These are phyloP conservation scores for Ranitomeya imitator DNA, from an alignment of 2,113 vertebrate species.

Conservation along the genomic window DNA sequence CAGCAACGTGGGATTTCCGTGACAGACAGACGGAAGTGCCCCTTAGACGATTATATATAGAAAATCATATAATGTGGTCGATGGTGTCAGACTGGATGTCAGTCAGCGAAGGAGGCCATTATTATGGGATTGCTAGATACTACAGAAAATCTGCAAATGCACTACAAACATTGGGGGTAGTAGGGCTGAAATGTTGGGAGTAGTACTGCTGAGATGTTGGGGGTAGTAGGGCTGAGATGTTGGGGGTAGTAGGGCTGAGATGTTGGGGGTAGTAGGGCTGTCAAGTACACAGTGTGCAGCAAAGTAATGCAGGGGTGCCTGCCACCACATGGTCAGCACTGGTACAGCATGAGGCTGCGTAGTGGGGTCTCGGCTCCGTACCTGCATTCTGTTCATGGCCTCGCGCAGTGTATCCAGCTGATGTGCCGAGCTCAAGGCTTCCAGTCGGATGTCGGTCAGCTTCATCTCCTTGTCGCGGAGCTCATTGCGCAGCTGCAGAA, in stretches of 20 bases:
- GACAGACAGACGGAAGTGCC: no score
- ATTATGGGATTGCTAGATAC: neutral
- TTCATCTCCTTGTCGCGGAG: conserved; percentile 99
- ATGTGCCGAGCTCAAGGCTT: conserved; percentile 95
- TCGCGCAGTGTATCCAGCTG: conserved; percentile 96
- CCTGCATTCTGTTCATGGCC: conserved; percentile 99
- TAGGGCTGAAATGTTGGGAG: no score
- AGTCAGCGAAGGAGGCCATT: neutral
- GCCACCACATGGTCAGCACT: neutral
- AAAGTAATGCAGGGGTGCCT: no score
- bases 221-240: no score
- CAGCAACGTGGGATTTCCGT: no score
- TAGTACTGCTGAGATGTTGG: no score
- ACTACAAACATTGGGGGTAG: neutral
- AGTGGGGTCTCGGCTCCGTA: conserved; percentile 59
- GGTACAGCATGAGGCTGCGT: neutral
- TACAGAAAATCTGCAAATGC: neutral
- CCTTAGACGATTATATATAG: no score
- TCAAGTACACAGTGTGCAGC: no score
- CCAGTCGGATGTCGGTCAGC: conserved; percentile 94
- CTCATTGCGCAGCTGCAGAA: conserved; percentile 94
- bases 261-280: no score
- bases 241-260: no score
- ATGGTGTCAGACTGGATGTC: neutral
- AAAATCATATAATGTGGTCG: neutral